Evolutionary conservation across 2,113 vertebrate genomes (phyloP).

Genomic region (Zosterops borbonicus): DNA sequence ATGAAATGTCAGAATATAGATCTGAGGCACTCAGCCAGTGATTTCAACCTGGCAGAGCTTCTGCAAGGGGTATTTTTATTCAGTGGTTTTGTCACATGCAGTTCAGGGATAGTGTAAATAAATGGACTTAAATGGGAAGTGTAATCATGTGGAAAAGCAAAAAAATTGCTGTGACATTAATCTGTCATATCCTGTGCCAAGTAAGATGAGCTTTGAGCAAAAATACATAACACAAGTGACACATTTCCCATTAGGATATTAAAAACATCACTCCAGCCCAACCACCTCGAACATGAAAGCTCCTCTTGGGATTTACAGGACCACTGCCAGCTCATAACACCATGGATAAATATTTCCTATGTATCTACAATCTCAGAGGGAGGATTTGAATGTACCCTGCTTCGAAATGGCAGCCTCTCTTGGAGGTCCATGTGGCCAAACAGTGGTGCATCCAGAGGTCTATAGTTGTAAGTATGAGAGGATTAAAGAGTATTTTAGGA

Average conservation of each 20-base stretch:
- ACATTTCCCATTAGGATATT: background rate
- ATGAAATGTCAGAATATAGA: background rate
- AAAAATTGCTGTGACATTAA: background rate
- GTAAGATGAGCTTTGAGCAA: background rate
- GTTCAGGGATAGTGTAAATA: background rate
- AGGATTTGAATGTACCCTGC: background rate
- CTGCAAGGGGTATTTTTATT: background rate
- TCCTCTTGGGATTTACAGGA: background rate
- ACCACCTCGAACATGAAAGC: background rate
- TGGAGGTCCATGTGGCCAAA: background rate
- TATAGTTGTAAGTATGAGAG: background rate
- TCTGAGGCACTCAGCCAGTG: accelerated
- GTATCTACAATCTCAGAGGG: background rate
- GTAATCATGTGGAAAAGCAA: background rate
- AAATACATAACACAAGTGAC: background rate
- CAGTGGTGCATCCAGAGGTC: background rate
- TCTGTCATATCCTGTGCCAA: background rate
- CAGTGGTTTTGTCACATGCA: background rate
- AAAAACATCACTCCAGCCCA: background rate
- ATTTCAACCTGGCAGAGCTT: background rate
- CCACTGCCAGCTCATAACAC: background rate
- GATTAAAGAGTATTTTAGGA: background rate
- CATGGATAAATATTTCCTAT: background rate
- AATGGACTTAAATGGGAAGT: background rate
- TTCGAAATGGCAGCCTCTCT: background rate